phyloP scores from a whole-genome alignment of 2,113 vertebrate species.

The Australoheros scitulus region DNA sequence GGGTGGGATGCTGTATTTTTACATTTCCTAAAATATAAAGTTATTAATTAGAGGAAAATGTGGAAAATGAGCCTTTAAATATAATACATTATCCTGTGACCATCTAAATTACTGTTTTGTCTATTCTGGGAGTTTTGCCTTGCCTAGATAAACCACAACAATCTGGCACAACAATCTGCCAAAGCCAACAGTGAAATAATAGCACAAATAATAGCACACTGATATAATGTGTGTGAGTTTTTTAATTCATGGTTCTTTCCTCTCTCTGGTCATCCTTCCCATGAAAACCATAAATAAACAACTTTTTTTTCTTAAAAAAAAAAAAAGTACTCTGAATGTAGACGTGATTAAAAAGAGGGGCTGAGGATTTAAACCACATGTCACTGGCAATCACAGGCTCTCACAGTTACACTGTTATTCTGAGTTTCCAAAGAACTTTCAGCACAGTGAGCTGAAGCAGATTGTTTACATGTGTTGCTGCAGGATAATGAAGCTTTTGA shows the following conservation, averaged over 20 bases:
- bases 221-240: not conserved
- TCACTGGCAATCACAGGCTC: constrained; percentile 17
- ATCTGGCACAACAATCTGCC: not conserved
- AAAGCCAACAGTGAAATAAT: constrained; percentile 2
- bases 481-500: constrained; percentile 29
- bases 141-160: constrained; percentile 7
- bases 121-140: not conserved
- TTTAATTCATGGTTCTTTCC: constrained; percentile 4
- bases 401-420: constrained; percentile 8
- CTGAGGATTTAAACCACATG: constrained; percentile 42
- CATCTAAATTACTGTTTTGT: not conserved
- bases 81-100: not conserved
- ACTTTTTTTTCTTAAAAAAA: not conserved
- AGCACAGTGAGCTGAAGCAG: not conserved
- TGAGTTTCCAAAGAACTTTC: constrained; percentile 17
- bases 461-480: constrained; percentile 61
- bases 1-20: not conserved
- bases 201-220: not conserved
- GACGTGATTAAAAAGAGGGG: constrained; percentile 21
- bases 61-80: not conserved
- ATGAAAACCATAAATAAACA: constrained; percentile 28
- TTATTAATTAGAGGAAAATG: constrained; percentile 14
- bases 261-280: not conserved
- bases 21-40: not conserved
- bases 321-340: not conserved